Evolutionary conservation across 1,140 invertebrate species (phyloP).

Genomic region (Yoshiicerus persimilis): DNA sequence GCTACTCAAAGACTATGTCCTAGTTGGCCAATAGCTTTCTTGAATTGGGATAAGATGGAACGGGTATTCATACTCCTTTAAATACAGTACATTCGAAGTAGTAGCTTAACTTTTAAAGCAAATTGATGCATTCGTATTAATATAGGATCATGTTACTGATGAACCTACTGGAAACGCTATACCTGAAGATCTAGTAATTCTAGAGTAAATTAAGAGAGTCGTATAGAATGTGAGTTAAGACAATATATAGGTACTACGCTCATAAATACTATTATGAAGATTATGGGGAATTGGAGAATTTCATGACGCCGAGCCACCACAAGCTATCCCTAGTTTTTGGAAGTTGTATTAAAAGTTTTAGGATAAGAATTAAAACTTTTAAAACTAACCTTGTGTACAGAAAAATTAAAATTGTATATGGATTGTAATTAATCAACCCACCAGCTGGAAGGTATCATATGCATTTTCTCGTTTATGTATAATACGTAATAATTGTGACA

Average conservation of each 20-base stretch:
- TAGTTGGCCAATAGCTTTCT: conserved; percentile 66
- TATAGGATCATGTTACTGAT: conserved; percentile 76
- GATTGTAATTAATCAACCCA: not conserved
- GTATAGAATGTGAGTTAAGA: conserved; percentile 74
- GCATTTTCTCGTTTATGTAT: not conserved
- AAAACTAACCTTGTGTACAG: not conserved
- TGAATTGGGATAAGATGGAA: conserved; percentile 79
- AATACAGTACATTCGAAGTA: too few species aligned
- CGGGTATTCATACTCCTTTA: conserved; percentile 60
- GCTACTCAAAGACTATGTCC: conserved; percentile 63
- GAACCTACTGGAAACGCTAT: conserved; percentile 67
- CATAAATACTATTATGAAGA: conserved; percentile 71
- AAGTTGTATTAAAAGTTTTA: not conserved
- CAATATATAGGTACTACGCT: conserved; percentile 63
- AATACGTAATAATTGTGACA: not conserved
- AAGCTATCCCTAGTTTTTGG: not conserved
- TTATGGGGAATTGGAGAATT: conserved; percentile 79
- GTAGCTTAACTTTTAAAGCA: too few species aligned
- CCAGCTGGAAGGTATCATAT: not conserved
- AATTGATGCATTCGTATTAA: conserved; percentile 36
- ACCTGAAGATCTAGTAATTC: conserved; percentile 83
- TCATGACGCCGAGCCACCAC: conserved; percentile 64
- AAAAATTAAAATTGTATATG: not conserved
- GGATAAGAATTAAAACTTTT: not conserved
- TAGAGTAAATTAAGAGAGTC: conserved; percentile 73